phyloP scores from a whole-genome alignment of 1,140 invertebrate genomes.

The Eurosta solidaginis region DNA sequence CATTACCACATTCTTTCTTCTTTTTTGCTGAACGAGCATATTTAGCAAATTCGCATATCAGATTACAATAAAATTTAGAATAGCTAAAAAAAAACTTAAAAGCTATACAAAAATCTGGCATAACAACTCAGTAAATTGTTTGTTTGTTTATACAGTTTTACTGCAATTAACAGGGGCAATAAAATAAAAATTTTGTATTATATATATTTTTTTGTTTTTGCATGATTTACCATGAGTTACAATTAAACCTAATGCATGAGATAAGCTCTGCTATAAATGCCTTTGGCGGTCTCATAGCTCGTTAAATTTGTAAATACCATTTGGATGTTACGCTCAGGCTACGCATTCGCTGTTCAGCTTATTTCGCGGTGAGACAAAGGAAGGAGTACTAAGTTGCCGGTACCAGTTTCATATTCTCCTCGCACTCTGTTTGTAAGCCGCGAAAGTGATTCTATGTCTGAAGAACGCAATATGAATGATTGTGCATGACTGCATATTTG shows the following conservation, averaged over 20 bases:
- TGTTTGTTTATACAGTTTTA: not conserved
- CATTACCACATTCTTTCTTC: not conserved
- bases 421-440: no score
- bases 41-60: not conserved
- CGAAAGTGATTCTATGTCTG: no score
- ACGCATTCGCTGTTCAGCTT: no score
- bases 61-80: not conserved
- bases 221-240: not conserved
- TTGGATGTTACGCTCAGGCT: not conserved
- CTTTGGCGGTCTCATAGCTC: not conserved
- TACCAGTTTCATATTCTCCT: no score
- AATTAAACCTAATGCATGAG: constrained; percentile 5
- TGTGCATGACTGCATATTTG: not conserved
- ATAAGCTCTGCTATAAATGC: not conserved
- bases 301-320: not conserved
- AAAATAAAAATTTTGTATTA: not conserved
- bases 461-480: no score
- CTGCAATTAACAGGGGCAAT: not conserved
- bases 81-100: not conserved
- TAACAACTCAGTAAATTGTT: not conserved
- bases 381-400: no score
- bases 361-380: no score
- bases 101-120: not conserved
- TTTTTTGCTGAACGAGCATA: not conserved
- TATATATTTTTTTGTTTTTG: not conserved